Conservation (phyloP, 1,140 invertebrate species). For the Alviniconcha marisindica region DNA sequence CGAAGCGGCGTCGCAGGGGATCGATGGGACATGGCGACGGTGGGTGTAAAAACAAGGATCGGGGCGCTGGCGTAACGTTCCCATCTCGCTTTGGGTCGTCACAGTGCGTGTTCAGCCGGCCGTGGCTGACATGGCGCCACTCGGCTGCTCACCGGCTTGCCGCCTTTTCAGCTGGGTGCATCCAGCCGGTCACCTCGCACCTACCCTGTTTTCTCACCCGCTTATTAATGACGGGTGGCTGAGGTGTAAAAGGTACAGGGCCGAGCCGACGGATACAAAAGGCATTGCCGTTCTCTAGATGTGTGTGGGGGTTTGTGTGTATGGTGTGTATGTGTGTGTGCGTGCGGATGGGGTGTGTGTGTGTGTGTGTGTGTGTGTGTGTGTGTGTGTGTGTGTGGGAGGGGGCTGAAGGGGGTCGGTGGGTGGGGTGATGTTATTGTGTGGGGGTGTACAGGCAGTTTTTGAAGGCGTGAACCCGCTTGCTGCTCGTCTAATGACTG, state of each 20-base stretch:
- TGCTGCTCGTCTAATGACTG: constrained; percentile 2
- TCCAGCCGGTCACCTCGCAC: not conserved
- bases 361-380: no score
- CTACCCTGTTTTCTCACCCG: not conserved
- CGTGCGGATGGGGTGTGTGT: no score
- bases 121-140: constrained; percentile 21
- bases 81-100: not conserved
- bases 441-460: no score
- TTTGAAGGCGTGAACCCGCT: no score
- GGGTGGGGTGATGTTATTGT: no score
- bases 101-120: not conserved
- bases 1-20: not conserved
- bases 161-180: constrained; percentile 15
- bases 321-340: no score
- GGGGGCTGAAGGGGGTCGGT: no score
- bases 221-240: constrained; percentile 1
- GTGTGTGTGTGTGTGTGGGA: no score
- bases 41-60: constrained; percentile 22
- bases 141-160: not conserved
- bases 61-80: constrained; percentile 2
- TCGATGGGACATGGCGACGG: not conserved
- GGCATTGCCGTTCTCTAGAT: not conserved
- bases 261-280: not conserved
- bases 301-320: not conserved
- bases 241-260: not conserved